Conservation (phyloP, 2,113 vertebrate species). For the Rhinogobius similis region DNA sequence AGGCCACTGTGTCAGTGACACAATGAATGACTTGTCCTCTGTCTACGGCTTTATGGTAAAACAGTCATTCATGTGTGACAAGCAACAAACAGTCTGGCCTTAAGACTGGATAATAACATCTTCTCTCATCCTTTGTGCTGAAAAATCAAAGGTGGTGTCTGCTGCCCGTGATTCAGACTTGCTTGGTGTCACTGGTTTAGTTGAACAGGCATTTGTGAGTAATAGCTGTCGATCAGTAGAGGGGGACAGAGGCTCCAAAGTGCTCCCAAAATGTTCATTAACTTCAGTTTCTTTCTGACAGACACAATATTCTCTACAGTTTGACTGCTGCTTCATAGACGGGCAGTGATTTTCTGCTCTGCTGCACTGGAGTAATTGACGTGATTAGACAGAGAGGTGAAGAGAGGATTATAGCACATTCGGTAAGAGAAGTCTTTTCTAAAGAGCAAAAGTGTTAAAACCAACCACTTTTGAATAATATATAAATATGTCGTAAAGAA, state of each 20-base stretch:
- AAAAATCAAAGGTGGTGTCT: neutral
- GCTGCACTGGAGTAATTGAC: neutral
- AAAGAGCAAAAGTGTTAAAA: too few relatives aligned
- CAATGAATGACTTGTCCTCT: neutral
- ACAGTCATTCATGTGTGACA: constrained; percentile 4
- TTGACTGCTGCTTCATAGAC: neutral
- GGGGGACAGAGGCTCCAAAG: constrained; percentile 10
- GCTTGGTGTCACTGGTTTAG: neutral
- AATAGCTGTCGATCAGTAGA: constrained; percentile 7
- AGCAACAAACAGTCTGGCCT: neutral
- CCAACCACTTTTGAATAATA: too few relatives aligned
- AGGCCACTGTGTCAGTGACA: neutral
- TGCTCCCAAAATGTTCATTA: constrained; percentile 1
- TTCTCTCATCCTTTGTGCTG: neutral
- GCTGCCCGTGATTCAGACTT: neutral
- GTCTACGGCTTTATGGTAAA: neutral
- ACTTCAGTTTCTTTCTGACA: neutral
- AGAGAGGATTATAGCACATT: neutral
- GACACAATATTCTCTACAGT: neutral
- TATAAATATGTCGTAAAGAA: too few relatives aligned
- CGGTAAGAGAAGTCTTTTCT: neutral
- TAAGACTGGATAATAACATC: neutral
- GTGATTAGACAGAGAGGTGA: neutral
- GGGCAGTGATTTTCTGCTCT: constrained; percentile 7
- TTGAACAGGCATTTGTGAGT: constrained; percentile 9